Evolutionary conservation across 2,888 invertebrate genomes (phyloP), one percentile per base, ranked within the genome.

Genomic region (Agonum fuliginosum): DNA sequence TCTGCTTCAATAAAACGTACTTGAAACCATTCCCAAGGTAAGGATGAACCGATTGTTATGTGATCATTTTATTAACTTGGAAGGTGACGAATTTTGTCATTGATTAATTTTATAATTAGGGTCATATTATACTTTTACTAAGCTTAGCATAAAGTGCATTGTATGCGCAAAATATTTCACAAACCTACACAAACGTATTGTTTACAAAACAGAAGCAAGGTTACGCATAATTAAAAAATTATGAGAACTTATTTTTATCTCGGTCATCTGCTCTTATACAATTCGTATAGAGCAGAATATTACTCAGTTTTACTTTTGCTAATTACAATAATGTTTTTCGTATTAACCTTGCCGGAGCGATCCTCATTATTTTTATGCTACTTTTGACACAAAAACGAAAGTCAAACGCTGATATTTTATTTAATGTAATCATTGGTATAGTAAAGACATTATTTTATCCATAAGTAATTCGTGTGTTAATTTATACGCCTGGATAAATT

Each of bases 1-100:
- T 58, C 71, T 51, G 71, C 37, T 72, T 72, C 54, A 54, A 48
- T 37, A 67, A 48, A 75, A 77, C 77, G 77, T 77, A 77, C 77
- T 77, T 77, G 77, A 77, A 70, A 20, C 14, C 20, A 37, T 20
- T 70, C 62, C 43, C 77, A 77, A 77, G 77, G 77, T 77, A 70
- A 77, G 12, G 77, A 77, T 51, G 30, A 69, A 77, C 17, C 58
- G 43, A 62, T 73, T 74, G 46, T 74, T 74, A 75, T 75, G 75
- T 75, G 75, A 67, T 46, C 51, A 67, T 46, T 75, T 62, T 62
- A 58, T 43, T 72, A 72, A 69, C 20, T 17, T 17, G 43, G 43
- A 71, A 71, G 24, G 46, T 58, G 58, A 65, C 10, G 37, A 74
- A 41, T 51, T 27, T 71, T 48, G 51, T 34, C 30, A 51, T 71